These are phyloP conservation scores for Malurus cyaneus DNA, from an alignment of 2,113 vertebrate genomes.

Conservation along the genomic window DNA sequence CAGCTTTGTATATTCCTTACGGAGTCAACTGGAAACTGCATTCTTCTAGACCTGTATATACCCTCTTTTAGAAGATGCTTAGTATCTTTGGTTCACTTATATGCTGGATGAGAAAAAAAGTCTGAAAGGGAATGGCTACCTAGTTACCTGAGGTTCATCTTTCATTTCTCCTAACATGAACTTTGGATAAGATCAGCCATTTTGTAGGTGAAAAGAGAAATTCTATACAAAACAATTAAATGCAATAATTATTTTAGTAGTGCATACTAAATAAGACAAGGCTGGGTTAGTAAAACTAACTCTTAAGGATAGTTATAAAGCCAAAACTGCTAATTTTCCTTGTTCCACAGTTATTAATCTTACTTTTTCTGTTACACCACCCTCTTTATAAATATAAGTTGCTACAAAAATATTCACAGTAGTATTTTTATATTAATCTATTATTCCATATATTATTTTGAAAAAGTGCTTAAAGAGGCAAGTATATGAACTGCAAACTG, in stretches of 20 bases:
- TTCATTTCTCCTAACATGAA: constrained; percentile 7
- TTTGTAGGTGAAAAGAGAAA: background rate
- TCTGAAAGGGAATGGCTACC: background rate
- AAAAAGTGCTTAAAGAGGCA: constrained; percentile 30
- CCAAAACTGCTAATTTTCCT: background rate
- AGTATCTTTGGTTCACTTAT: constrained; percentile 51
- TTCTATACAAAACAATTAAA: constrained; percentile 4
- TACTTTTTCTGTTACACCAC: background rate
- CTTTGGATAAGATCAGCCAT: constrained; percentile 14
- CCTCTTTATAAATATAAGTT: constrained; percentile 57
- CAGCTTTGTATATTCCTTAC: background rate
- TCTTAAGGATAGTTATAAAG: background rate
- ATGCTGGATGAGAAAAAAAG: background rate
- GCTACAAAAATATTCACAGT: constrained; percentile 71
- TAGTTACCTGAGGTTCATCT: constrained; percentile 10
- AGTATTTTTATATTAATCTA: constrained; percentile 1
- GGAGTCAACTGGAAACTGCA: background rate
- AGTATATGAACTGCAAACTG: background rate
- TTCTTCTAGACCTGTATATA: background rate
- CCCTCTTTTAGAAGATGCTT: background rate
- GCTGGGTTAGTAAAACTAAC: constrained; percentile 22
- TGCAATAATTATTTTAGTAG: constrained; percentile 9
- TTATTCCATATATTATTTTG: background rate
- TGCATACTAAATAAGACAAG: constrained; percentile 14
- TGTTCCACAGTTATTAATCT: background rate